These are phyloP conservation scores for Synanthedon myopaeformis DNA, from an alignment of 2,888 invertebrate genomes.

Conservation along the genomic window DNA sequence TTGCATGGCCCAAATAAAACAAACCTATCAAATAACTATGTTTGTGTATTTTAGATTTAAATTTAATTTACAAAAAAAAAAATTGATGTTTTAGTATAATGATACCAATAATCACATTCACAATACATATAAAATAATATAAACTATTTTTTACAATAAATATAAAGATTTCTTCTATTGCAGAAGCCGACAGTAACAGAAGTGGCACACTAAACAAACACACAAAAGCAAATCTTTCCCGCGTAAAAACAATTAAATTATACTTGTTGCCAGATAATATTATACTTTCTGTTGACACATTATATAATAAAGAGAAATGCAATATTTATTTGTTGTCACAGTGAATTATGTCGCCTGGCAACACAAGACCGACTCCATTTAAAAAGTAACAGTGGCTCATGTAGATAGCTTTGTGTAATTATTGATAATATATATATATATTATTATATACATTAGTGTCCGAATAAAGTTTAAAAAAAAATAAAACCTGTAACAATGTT, in stretches of 20 bases:
- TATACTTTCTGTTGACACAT: neutral
- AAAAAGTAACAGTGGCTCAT: conserved; percentile 55
- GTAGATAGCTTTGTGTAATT: conserved; percentile 70
- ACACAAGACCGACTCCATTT: conserved; percentile 11
- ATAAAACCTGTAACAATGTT: conserved; percentile 17
- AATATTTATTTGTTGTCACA: neutral
- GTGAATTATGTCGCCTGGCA: neutral
- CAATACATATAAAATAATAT: too few species aligned
- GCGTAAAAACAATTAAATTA: conserved; percentile 31
- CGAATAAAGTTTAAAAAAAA: conserved; percentile 31
- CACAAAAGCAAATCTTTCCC: conserved; percentile 65
- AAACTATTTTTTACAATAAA: too few species aligned
- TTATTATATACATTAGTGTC: conserved; percentile 35
- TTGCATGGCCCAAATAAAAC: too few species aligned
- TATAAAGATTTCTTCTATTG: conserved; percentile 13
- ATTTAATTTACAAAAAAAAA: too few species aligned
- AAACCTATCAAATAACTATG: too few species aligned
- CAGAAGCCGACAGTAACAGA: conserved; percentile 44
- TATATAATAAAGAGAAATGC: neutral
- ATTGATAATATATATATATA: conserved; percentile 42
- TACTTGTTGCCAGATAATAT: conserved; percentile 35
- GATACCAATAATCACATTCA: too few species aligned
- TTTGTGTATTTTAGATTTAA: too few species aligned
- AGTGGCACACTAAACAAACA: conserved; percentile 42
- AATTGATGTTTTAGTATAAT: too few species aligned